phyloP scores from a whole-genome alignment of 2,113 vertebrate species.

The Zosterops lateralis region DNA sequence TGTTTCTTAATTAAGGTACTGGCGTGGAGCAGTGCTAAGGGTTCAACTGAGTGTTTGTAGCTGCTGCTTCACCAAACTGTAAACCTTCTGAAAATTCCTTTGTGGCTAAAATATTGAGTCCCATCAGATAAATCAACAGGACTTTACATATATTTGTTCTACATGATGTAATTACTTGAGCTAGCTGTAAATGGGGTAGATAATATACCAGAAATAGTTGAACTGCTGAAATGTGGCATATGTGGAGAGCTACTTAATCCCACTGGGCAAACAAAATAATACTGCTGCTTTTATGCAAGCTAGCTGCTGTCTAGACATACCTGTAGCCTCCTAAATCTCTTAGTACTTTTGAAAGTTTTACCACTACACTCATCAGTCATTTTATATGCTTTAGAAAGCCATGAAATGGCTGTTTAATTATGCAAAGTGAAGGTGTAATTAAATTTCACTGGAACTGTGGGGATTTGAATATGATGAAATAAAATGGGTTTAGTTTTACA shows the following conservation, averaged over 20 bases:
- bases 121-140: not conserved
- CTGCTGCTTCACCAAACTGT: not conserved
- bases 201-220: not conserved
- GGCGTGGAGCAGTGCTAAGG: not conserved
- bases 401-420: constrained; percentile 55
- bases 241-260: not conserved
- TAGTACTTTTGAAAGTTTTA: constrained; percentile 47
- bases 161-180: not conserved
- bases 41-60: not conserved
- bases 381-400: constrained; percentile 54
- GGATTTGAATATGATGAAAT: constrained; percentile 64
- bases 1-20: not conserved
- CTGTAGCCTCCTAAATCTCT: constrained; percentile 32
- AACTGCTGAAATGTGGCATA: not conserved
- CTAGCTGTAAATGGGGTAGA: not conserved
- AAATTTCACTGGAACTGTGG: constrained; percentile 57
- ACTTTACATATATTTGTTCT: not conserved
- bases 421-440: constrained; percentile 64
- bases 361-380: not conserved
- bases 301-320: constrained; percentile 41
- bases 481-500: constrained; percentile 55
- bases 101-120: not conserved
- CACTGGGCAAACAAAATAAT: not conserved
- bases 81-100: not conserved
- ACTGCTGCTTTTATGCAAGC: not conserved